These are phyloP conservation scores for Nasonovia ribisnigri DNA, from an alignment of 2,888 invertebrate species.

Conservation along the genomic window DNA sequence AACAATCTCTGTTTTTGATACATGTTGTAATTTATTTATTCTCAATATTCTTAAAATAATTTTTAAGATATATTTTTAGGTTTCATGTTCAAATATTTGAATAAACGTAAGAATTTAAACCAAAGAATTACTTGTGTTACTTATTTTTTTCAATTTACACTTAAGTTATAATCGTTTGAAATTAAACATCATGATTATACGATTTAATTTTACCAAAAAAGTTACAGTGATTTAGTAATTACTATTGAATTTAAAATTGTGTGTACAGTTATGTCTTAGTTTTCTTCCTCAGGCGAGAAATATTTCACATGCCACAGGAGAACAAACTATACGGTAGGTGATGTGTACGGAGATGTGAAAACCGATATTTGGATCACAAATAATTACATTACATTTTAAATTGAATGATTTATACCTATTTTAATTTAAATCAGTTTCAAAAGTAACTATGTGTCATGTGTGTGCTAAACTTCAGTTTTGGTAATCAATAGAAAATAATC, in stretches of 20 bases:
- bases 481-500: no score
- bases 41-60: not conserved
- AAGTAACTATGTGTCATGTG: no score
- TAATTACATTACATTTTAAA: no score
- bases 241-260: not conserved
- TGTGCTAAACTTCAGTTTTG: no score
- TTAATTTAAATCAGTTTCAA: no score
- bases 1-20: not conserved
- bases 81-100: not conserved
- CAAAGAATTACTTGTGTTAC: slow-evolving; percentile 2
- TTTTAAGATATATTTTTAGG: not conserved
- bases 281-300: not conserved
- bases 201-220: not conserved
- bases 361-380: no score
- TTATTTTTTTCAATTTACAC: not conserved
- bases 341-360: no score
- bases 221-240: not conserved
- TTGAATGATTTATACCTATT: no score
- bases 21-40: not conserved
- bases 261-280: not conserved
- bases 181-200: not conserved
- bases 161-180: not conserved
- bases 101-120: not conserved
- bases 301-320: no score
- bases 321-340: no score